Conservation (phyloP, 2,113 vertebrate genomes). For the Bolborhynchus lineola region DNA sequence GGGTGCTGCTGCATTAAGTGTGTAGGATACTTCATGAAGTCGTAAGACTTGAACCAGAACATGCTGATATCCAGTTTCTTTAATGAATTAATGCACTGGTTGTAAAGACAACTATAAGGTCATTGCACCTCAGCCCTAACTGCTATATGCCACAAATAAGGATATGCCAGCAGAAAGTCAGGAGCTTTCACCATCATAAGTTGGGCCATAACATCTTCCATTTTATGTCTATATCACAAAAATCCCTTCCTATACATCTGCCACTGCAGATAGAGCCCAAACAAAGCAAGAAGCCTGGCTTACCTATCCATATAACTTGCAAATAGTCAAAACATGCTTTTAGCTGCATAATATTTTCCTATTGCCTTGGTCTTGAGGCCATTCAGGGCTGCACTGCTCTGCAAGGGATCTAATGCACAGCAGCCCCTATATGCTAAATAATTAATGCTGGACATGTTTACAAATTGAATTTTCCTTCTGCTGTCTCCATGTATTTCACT, state of each 20-base stretch:
- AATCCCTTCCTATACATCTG: not conserved
- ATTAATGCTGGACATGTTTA: not conserved
- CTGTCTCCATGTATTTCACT: not conserved
- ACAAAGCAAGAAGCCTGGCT: not conserved
- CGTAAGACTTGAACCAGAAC: not conserved
- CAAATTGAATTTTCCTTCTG: not conserved
- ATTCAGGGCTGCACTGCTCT: not conserved
- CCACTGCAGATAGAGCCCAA: not conserved
- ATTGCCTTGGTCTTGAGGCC: not conserved
- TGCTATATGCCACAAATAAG: accelerated
- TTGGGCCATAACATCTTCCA: not conserved
- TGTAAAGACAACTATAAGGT: not conserved
- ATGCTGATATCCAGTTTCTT: not conserved
- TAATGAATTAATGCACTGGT: not conserved
- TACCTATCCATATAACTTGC: not conserved
- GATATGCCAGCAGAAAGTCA: not conserved
- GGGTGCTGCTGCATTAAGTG: not conserved
- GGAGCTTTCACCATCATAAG: not conserved
- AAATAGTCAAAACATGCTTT: not conserved
- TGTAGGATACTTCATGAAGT: not conserved
- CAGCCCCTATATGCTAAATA: not conserved
- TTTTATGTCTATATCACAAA: not conserved
- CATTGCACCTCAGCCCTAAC: not conserved
- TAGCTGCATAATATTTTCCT: not conserved
- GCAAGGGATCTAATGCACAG: not conserved